These are phyloP conservation scores for Oscheius sp. DNA, from an alignment of 2,888 invertebrate species.

Conservation along the genomic window DNA sequence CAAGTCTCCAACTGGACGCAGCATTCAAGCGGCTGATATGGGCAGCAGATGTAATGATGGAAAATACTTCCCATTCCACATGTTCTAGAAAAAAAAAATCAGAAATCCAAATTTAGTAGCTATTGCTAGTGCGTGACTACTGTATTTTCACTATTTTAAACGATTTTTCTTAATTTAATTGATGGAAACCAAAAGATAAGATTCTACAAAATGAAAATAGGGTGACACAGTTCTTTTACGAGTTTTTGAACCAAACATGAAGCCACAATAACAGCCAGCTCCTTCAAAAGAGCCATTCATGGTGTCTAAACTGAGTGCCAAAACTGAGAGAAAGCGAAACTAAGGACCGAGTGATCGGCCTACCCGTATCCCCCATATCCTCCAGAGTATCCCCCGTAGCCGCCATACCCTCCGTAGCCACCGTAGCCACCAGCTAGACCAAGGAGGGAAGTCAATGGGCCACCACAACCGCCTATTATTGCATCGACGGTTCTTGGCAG, in stretches of 20 bases:
- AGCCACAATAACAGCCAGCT: too few species aligned
- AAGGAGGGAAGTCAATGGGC: slow-evolving; percentile 38
- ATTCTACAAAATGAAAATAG: too few species aligned
- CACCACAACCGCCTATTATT: slow-evolving; percentile 31
- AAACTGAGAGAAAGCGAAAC: neutral
- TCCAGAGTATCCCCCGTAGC: slow-evolving; percentile 30
- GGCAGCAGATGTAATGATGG: slow-evolving; percentile 61
- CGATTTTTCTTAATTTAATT: too few species aligned
- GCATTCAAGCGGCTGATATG: slow-evolving; percentile 59
- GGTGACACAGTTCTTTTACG: too few species aligned
- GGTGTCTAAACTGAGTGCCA: neutral
- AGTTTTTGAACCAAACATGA: too few species aligned
- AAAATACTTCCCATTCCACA: slow-evolving; percentile 60
- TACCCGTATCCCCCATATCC: slow-evolving; percentile 43
- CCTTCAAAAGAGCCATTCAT: too few species aligned
- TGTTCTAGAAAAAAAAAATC: too few species aligned
- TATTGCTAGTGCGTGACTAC: too few species aligned
- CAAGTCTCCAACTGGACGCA: slow-evolving; percentile 61
- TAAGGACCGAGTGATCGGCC: neutral
- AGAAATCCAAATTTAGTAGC: too few species aligned
- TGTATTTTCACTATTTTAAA: too few species aligned
- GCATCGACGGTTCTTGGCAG: neutral
- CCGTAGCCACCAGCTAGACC: slow-evolving; percentile 37
- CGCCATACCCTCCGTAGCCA: slow-evolving; percentile 16
- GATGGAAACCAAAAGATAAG: too few species aligned